A percentile compares a stretch with the other conserved stretches of the same genome.
Conservation (phyloP, 2,113 vertebrate species). For the Odocoileus hemionus region DNA sequence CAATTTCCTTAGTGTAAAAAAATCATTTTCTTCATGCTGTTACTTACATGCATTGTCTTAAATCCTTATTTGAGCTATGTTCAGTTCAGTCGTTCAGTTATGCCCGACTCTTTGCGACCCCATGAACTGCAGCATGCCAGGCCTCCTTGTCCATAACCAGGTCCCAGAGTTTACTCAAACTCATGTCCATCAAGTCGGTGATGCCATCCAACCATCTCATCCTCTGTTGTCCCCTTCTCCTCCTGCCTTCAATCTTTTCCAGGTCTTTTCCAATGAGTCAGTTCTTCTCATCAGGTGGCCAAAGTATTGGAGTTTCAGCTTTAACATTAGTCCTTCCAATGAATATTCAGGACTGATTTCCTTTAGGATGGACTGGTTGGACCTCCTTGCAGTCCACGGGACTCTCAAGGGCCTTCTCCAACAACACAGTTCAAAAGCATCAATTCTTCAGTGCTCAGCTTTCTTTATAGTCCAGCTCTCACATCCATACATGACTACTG, state of each 20-base stretch:
- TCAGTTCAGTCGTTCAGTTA: neutral
- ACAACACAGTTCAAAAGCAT: neutral
- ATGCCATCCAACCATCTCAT: neutral
- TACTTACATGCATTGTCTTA: neutral
- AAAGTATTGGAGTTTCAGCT: neutral
- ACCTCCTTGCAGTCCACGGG: neutral
- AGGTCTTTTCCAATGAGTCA: neutral
- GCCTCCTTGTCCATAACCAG: neutral
- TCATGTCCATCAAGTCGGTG: neutral
- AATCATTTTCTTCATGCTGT: neutral
- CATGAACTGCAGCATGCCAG: neutral
- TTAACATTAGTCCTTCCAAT: neutral
- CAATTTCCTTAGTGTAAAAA: neutral
- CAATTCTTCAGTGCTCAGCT: neutral
- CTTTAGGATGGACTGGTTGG: neutral
- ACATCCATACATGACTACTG: neutral
- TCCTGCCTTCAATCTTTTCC: neutral
- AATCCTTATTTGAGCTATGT: neutral
- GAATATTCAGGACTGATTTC: neutral
- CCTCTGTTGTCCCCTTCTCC: neutral
- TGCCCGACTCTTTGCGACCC: fast-evolving
- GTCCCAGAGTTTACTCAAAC: neutral
- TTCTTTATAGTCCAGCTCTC: neutral
- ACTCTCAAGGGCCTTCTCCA: neutral
- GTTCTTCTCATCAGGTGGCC: neutral